These are phyloP conservation scores for Holacanthus passer DNA, from an alignment of 2,113 vertebrate genomes.

Conservation along the genomic window DNA sequence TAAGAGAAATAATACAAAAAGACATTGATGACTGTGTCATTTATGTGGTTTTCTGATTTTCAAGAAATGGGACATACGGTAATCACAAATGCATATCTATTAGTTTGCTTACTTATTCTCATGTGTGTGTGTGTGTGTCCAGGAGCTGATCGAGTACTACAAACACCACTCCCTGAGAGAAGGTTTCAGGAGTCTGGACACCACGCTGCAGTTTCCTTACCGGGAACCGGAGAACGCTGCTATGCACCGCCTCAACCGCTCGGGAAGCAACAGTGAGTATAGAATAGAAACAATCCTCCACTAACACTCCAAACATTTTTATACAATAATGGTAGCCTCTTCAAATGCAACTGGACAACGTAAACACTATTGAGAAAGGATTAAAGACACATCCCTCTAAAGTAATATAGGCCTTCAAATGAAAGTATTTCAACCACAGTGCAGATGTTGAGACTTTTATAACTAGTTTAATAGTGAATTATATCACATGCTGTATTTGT, in stretches of 20 bases:
- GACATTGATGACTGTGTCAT: not conserved
- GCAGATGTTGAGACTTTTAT: not conserved
- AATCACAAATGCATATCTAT: not conserved
- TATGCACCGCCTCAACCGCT: slow-evolving; percentile 83
- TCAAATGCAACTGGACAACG: not conserved
- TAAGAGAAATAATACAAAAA: not conserved
- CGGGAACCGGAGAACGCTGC: slow-evolving; percentile 88
- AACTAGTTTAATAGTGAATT: no score
- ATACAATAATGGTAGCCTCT: not conserved
- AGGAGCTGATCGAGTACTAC: slow-evolving; percentile 98
- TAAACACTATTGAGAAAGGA: not conserved
- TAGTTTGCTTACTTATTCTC: not conserved
- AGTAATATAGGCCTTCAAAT: not conserved
- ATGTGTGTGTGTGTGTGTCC: slow-evolving; percentile 50
- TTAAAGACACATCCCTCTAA: not conserved
- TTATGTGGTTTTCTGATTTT: slow-evolving; percentile 1
- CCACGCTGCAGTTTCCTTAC: slow-evolving; percentile 93
- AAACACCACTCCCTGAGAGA: slow-evolving; percentile 96
- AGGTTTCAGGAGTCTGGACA: slow-evolving; percentile 96
- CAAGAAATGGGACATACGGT: not conserved
- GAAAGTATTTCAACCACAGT: not conserved
- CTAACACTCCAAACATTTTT: not conserved
- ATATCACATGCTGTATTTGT: not conserved
- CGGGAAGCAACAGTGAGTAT: slow-evolving; percentile 89
- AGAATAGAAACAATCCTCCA: slow-evolving; percentile 14